Conservation (phyloP, 2,113 vertebrate species). For the Madoqua kirkii region DNA sequence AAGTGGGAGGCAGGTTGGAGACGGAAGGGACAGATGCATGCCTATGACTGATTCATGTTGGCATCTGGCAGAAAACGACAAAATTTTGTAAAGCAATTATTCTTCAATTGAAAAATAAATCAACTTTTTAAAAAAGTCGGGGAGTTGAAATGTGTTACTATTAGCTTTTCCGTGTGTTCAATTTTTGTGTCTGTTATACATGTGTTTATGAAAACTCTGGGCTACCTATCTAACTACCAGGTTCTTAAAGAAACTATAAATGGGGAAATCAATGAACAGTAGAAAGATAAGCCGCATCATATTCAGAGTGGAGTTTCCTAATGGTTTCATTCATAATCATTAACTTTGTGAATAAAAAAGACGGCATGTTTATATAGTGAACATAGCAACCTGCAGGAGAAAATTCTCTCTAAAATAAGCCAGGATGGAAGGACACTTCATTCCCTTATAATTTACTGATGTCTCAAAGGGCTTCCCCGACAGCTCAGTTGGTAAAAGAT, state of each 20-base stretch:
- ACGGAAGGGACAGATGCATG: accelerated
- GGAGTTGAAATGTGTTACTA: not conserved
- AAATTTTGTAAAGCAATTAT: not conserved
- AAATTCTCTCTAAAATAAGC: not conserved
- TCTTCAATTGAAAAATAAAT: not conserved
- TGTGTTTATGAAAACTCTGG: not conserved
- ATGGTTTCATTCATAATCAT: not conserved
- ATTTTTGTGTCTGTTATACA: not conserved
- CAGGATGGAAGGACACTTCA: not conserved
- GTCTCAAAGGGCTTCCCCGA: not conserved
- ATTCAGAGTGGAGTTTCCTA: not conserved
- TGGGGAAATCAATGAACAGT: not conserved
- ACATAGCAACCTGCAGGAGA: not conserved
- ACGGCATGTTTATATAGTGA: not conserved
- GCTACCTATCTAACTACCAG: not conserved
- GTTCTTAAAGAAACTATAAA: not conserved
- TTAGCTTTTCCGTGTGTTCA: not conserved
- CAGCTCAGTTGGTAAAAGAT: not conserved
- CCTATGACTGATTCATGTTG: not conserved
- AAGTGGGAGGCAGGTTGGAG: not conserved
- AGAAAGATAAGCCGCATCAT: not conserved
- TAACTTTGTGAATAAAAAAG: not conserved
- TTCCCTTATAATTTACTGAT: not conserved
- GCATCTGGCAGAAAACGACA: not conserved
- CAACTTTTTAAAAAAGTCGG: not conserved